Evolutionary conservation across 2,888 invertebrate genomes (phyloP).

Genomic region (Xanthostigma xanthostigma): DNA sequence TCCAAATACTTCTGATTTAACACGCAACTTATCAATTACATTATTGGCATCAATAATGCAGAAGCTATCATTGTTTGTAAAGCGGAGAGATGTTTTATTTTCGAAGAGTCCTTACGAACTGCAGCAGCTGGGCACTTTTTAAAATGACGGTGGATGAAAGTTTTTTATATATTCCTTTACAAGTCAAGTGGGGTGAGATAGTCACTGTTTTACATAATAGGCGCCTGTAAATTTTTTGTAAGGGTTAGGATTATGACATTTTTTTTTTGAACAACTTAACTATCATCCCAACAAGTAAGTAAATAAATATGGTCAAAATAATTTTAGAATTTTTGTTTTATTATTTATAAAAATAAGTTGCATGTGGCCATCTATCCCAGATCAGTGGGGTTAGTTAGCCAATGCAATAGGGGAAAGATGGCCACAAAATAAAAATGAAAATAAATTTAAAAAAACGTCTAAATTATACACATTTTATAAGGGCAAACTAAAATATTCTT

Average conservation of each 20-base stretch:
- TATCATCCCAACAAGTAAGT: slow-evolving; percentile 5
- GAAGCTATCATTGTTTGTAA: no score
- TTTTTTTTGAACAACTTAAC: slow-evolving; percentile 2
- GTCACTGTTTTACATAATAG: not conserved
- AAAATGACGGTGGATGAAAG: no score
- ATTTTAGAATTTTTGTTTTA: slow-evolving; percentile 3
- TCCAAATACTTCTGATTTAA: no score
- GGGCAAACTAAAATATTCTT: slow-evolving; percentile 1
- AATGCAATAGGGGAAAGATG: slow-evolving; percentile 9
- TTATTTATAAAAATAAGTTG: slow-evolving; percentile 7
- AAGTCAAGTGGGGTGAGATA: slow-evolving; percentile 2
- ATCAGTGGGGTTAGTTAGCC: slow-evolving; percentile 8
- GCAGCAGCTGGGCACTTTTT: no score
- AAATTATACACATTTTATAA: not conserved
- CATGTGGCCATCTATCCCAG: slow-evolving; percentile 8
- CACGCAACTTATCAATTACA: no score
- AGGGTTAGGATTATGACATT: not conserved
- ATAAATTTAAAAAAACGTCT: not conserved
- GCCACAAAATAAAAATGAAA: slow-evolving; percentile 5
- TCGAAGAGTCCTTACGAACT: no score
- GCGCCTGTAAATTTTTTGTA: not conserved
- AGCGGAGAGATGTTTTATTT: no score
- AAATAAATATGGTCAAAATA: slow-evolving; percentile 8
- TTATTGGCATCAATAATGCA: no score
- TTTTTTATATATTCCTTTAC: no score